Percentiles rank a stretch among this genome's conserved stretches.
These are phyloP conservation scores for Nomada ruficornis DNA, from an alignment of 2,888 invertebrate genomes.

Conservation along the genomic window DNA sequence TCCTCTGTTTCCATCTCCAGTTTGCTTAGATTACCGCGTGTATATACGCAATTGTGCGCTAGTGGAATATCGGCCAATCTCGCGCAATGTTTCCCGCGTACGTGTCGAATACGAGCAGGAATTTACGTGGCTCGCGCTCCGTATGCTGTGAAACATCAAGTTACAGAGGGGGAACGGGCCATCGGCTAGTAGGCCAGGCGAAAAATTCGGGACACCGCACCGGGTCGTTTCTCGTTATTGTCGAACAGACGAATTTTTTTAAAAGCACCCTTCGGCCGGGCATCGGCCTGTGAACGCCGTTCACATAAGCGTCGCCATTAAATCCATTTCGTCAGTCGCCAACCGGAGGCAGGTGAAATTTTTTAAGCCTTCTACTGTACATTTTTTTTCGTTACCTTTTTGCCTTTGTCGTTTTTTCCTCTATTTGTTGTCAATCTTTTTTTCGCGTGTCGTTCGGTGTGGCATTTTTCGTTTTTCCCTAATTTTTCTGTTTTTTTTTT, in stretches of 20 bases:
- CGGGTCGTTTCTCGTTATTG: slow-evolving; percentile 41
- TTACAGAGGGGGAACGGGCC: slow-evolving; percentile 33
- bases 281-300: slow-evolving; percentile 28
- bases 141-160: slow-evolving; percentile 58
- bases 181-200: background rate
- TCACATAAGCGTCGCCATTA: slow-evolving; percentile 38
- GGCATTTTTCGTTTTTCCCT: background rate
- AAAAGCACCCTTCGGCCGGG: slow-evolving; percentile 41
- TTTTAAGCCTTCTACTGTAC: background rate
- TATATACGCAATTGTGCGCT: background rate
- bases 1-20: slow-evolving; percentile 4
- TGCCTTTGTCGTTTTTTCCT: background rate
- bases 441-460: background rate
- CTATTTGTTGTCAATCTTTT: background rate
- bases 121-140: slow-evolving; percentile 54
- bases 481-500: too few relatives aligned
- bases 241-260: slow-evolving; percentile 39
- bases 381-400: background rate
- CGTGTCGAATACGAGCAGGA: slow-evolving; percentile 40
- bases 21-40: slow-evolving; percentile 20
- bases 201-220: slow-evolving; percentile 47
- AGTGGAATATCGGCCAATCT: slow-evolving; percentile 40
- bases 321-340: slow-evolving; percentile 20
- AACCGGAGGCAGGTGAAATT: background rate
- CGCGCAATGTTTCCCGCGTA: slow-evolving; percentile 47